These are phyloP conservation scores for Rhyzopertha dominica DNA, from an alignment of 1,140 invertebrate species.

Conservation along the genomic window DNA sequence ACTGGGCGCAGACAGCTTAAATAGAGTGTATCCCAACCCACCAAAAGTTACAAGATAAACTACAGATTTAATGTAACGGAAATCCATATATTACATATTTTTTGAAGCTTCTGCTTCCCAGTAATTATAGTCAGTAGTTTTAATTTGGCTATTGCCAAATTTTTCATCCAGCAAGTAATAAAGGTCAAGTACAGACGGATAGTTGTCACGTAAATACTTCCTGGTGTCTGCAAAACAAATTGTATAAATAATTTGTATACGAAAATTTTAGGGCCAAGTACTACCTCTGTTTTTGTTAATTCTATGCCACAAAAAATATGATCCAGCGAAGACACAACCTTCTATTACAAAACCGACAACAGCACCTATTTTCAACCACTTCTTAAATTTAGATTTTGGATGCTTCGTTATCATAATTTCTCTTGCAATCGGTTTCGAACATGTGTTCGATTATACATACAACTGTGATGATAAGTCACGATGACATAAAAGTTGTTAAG, in stretches of 20 bases:
- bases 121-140: conserved; percentile 48
- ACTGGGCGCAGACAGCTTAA: conserved; percentile 49
- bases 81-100: conserved; percentile 47
- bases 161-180: conserved; percentile 58
- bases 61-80: conserved; percentile 48
- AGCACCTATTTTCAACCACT: conserved; percentile 49
- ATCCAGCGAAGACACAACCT: conserved; percentile 49
- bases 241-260: conserved; percentile 13
- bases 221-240: conserved; percentile 52
- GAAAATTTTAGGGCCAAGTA: conserved; percentile 7
- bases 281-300: conserved; percentile 57
- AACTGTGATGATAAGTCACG: too few species aligned
- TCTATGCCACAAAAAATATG: conserved; percentile 56
- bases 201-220: conserved; percentile 55
- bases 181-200: conserved; percentile 53
- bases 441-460: too few species aligned
- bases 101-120: conserved; percentile 51
- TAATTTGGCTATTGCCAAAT: conserved; percentile 49
- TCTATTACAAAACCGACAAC: conserved; percentile 51
- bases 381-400: conserved; percentile 50
- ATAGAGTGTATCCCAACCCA: conserved; percentile 52
- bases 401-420: conserved; percentile 54
- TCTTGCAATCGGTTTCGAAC: too few species aligned
- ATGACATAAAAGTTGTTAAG: too few species aligned
- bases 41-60: conserved; percentile 54